These are phyloP conservation scores for Hapalemur alaotrensis DNA, from an alignment of 2,797 vertebrate genomes.

Conservation along the genomic window DNA sequence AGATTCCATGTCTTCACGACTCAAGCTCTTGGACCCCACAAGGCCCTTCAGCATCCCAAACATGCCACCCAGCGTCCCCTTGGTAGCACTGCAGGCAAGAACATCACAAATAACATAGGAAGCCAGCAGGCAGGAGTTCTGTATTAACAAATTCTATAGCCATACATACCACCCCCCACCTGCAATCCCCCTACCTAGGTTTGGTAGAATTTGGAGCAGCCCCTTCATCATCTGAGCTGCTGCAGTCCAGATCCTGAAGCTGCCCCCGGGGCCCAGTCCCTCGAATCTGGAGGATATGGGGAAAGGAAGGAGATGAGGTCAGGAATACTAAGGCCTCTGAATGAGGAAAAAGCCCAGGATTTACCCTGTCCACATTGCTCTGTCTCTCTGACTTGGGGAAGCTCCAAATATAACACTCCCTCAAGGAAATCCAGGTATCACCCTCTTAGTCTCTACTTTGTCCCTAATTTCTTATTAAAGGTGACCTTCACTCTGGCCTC, in stretches of 20 bases:
- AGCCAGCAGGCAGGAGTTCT: background rate
- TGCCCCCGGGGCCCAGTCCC: slow-evolving; percentile 85
- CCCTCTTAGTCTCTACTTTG: background rate
- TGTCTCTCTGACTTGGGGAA: background rate
- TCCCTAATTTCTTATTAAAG: background rate
- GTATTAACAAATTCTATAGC: background rate
- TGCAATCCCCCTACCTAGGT: slow-evolving; percentile 79
- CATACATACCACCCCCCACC: slow-evolving; percentile 1
- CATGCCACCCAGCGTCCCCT: slow-evolving; percentile 93
- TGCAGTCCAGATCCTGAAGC: slow-evolving; percentile 93
- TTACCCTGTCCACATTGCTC: background rate
- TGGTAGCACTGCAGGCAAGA: slow-evolving; percentile 87
- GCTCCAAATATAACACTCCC: background rate
- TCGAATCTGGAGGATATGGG: slow-evolving; percentile 70
- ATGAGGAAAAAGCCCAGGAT: background rate
- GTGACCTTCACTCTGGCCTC: background rate
- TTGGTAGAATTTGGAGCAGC: slow-evolving; percentile 78
- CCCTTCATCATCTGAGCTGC: slow-evolving; percentile 91
- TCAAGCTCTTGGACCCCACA: slow-evolving; percentile 96
- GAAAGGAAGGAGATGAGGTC: background rate
- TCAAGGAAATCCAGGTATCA: background rate
- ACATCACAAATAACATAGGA: background rate
- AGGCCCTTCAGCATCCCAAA: slow-evolving; percentile 98
- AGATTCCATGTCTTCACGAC: slow-evolving; percentile 94
- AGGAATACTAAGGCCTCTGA: background rate